Evolutionary conservation across 2,113 vertebrate species (phyloP), one percentile per base, ranked within the genome.

Genomic region (Picathartes gymnocephalus): DNA sequence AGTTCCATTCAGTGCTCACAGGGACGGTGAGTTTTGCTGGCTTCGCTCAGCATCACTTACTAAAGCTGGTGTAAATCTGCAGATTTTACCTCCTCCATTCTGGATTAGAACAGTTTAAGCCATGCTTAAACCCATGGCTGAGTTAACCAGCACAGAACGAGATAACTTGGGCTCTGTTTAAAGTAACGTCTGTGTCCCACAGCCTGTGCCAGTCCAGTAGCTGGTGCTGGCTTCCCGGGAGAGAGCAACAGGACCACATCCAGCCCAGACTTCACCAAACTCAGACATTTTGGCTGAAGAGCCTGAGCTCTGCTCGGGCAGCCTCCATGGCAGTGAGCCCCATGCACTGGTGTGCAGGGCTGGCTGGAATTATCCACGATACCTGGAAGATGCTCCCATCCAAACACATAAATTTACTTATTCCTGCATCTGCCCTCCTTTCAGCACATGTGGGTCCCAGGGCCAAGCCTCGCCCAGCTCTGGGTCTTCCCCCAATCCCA

Each of bases 361-460:
- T 35, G n/a, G 19, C 42, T 37, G 13, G 5, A 27, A n/a, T 48
- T n/a, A 19, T 4, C 27, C 11, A 40, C 1, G 9, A 31, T 40
- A 8, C 23, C 9, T 0, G 7, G 30, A 22, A 62, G 47, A 14
- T 1, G 11, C 27, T 78, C 30, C 20, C 5, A 9, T 16, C 31
- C 31, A 7, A 4, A 10, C 0, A 0, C 57, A 3, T 7, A 21
- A 62, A n/a, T 28, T 1, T 23, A 13, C 4, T 47, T 28, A 3
- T 54, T 53, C 19, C 35, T 45, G 22, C 11, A 15, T 53, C 45
- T 60, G 9, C 39, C n/a, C 44, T 68, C 44, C 7, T 48, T 44
- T 62, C 9, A 6, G 7, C 6, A 25, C 35, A 4, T 11, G 5
- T 19, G 4, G 39, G 20, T 17, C 15, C 7, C 5, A 35, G 35